phyloP scores from a whole-genome alignment of 2,888 invertebrate genomes.

The Rutpela maculata region DNA sequence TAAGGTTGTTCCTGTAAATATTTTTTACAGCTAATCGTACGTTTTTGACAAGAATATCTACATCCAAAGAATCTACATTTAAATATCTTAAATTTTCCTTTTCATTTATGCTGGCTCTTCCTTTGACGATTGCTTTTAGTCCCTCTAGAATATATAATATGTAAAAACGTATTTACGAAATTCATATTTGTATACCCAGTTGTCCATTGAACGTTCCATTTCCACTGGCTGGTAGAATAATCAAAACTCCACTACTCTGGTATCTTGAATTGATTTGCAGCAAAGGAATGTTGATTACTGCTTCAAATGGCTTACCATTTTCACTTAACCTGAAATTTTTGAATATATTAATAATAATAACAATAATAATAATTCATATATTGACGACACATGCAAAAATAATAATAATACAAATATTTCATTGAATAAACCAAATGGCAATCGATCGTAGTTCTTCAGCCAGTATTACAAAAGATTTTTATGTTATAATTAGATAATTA shows the following conservation, averaged over 20 bases:
- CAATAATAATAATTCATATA: too few relatives aligned
- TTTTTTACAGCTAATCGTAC: conserved; percentile 81
- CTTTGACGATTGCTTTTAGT: conserved; percentile 78
- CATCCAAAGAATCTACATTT: conserved; percentile 79
- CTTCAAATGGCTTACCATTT: conserved; percentile 81
- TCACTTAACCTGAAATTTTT: conserved; percentile 74
- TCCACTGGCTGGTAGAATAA: conserved; percentile 83
- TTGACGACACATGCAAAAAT: too few relatives aligned
- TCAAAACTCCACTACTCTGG: conserved; percentile 81
- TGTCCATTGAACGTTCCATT: conserved; percentile 82
- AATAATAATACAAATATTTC: too few relatives aligned
- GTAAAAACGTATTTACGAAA: background rate
- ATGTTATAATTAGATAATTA: too few relatives aligned
- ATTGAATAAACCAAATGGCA: too few relatives aligned
- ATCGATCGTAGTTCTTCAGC: too few relatives aligned
- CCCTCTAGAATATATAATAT: conserved; percentile 75
- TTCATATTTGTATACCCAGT: conserved; percentile 74
- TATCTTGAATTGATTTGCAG: conserved; percentile 81
- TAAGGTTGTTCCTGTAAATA: conserved; percentile 82
- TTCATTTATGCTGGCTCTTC: conserved; percentile 75
- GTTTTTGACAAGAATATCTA: conserved; percentile 79
- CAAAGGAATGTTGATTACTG: conserved; percentile 79
- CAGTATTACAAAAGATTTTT: too few relatives aligned
- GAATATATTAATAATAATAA: background rate
- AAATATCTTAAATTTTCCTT: conserved; percentile 76